phyloP scores from a whole-genome alignment of 2,113 vertebrate genomes.

The Rhizomys pruinosus region DNA sequence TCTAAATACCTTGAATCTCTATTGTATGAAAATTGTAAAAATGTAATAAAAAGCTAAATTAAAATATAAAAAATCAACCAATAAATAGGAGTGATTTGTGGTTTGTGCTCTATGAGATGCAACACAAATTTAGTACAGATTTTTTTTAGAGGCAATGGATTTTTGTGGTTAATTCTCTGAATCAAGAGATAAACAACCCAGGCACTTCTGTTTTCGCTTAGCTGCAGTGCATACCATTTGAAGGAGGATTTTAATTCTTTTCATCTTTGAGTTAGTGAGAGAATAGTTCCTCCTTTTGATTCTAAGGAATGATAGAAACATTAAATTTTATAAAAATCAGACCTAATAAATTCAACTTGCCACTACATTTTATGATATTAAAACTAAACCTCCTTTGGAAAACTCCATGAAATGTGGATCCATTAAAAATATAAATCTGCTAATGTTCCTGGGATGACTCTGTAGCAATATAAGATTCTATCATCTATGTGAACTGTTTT shows the following conservation, averaged over 20 bases:
- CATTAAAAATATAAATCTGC: not conserved
- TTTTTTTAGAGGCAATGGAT: not conserved
- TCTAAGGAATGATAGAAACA: not conserved
- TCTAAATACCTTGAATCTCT: no score
- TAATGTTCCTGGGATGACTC: not conserved
- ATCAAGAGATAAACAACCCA: constrained; percentile 3
- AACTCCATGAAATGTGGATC: not conserved
- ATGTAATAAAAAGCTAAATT: no score
- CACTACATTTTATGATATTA: not conserved
- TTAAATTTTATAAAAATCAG: not conserved
- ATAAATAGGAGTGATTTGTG: not conserved
- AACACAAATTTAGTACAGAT: not conserved
- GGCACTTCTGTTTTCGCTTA: not conserved
- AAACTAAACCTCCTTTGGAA: constrained; percentile 23
- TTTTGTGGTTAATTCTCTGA: constrained; percentile 33
- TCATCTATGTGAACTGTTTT: not conserved
- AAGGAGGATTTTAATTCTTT: constrained; percentile 6
- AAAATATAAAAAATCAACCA: not conserved
- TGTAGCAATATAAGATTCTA: not conserved
- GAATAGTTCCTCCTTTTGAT: not conserved
- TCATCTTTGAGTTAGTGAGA: not conserved
- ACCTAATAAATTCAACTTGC: not conserved
- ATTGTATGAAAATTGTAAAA: no score
- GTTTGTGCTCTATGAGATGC: not conserved
- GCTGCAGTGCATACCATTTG: not conserved